Conservation (phyloP, 2,797 vertebrate genomes). For the Vultur gryphus region DNA sequence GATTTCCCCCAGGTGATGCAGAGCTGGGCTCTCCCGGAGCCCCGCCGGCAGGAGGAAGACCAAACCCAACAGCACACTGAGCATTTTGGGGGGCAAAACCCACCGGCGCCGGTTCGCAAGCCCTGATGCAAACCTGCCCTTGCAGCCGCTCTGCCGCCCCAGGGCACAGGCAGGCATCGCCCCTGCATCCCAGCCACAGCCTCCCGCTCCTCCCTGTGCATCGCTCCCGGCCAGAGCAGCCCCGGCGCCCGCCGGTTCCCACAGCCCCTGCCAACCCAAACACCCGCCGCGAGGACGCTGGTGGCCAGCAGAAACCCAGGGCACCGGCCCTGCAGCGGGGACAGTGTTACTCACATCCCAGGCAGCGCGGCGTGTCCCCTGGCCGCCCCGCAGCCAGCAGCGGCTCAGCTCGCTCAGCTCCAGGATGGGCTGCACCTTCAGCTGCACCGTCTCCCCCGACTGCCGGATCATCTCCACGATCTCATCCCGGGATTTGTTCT, state of each 20-base stretch:
- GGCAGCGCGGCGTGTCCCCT: slow-evolving; percentile 79
- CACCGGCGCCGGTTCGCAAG: accelerated
- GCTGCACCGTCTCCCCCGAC: slow-evolving; percentile 89
- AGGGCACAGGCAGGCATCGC: accelerated
- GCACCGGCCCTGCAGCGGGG: accelerated
- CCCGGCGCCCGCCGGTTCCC: accelerated
- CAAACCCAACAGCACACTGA: not conserved
- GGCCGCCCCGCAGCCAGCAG: slow-evolving; percentile 88
- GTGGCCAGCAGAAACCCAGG: not conserved
- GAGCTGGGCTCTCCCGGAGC: not conserved
- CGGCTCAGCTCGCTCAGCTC: slow-evolving; percentile 94
- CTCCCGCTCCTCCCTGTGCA: not conserved
- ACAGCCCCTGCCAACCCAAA: not conserved
- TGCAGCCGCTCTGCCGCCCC: not conserved
- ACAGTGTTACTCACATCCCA: slow-evolving; percentile 82
- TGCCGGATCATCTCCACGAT: slow-evolving; percentile 99
- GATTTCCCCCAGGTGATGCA: accelerated
- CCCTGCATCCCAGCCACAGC: not conserved
- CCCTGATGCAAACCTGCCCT: not conserved
- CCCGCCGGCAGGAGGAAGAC: not conserved
- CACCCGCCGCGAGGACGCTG: accelerated
- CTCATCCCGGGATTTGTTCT: slow-evolving; percentile 92
- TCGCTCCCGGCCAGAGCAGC: accelerated
- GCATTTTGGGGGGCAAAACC: not conserved
- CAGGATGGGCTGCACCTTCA: slow-evolving; percentile 95